These are phyloP conservation scores for Megaceryle alcyon DNA, from an alignment of 2,797 vertebrate species.

Conservation along the genomic window DNA sequence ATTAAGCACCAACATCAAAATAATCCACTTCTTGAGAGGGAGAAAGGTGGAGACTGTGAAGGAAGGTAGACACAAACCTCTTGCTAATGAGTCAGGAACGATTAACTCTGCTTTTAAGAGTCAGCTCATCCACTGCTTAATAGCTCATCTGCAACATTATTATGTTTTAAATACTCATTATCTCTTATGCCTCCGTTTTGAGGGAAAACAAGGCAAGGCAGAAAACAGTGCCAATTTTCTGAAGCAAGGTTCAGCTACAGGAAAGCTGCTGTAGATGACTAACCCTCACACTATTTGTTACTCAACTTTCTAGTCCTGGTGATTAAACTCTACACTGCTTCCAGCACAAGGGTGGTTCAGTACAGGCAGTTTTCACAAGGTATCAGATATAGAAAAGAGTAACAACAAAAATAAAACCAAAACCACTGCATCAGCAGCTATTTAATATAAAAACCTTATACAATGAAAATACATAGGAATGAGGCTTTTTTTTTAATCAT, in stretches of 20 bases:
- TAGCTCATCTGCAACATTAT: constrained; percentile 44
- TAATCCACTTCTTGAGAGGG: background rate
- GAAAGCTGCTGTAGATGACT: constrained; percentile 54
- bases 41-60: background rate
- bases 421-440: background rate
- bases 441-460: background rate
- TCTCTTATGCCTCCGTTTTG: constrained; percentile 32
- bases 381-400: background rate
- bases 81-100: constrained; percentile 19
- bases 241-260: background rate
- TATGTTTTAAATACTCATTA: constrained; percentile 49
- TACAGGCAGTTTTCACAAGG: constrained; percentile 12
- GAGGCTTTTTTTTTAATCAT: background rate
- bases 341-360: constrained; percentile 38
- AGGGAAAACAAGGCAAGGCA: constrained; percentile 53
- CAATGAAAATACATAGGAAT: background rate
- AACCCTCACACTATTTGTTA: constrained; percentile 67
- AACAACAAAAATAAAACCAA: constrained; percentile 18
- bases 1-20: background rate
- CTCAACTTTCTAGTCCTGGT: constrained; percentile 55
- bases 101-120: constrained; percentile 26
- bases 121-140: constrained; percentile 22
- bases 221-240: constrained; percentile 3
- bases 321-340: constrained; percentile 33
- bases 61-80: constrained; percentile 30